Conservation (phyloP, 2,888 invertebrate species). For the Thyatira batis region DNA sequence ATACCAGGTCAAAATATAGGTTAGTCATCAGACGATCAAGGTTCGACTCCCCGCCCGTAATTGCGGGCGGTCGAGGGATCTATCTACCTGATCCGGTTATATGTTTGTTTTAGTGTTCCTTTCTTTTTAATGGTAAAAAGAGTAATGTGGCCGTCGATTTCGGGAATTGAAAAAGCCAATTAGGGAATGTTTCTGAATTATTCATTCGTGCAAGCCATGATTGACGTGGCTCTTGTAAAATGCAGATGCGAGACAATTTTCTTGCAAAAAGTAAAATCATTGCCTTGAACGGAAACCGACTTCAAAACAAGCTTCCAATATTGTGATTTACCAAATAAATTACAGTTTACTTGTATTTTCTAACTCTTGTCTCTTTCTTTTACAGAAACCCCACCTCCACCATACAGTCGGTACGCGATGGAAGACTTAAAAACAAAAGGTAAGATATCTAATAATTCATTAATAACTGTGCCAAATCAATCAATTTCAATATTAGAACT, state of each 20-base stretch:
- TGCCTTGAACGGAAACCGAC: slow-evolving; percentile 7
- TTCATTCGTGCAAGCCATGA: background rate
- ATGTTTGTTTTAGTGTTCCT: slow-evolving; percentile 60
- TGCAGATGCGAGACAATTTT: background rate
- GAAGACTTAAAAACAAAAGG: slow-evolving; percentile 90
- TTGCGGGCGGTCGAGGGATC: slow-evolving; percentile 52
- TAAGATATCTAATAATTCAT: slow-evolving; percentile 68
- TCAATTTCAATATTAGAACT: no score
- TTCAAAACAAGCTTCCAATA: slow-evolving; percentile 4
- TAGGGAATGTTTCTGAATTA: background rate
- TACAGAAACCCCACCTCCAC: slow-evolving; percentile 92
- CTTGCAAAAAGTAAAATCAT: background rate
- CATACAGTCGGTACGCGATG: slow-evolving; percentile 89
- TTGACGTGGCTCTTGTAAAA: background rate
- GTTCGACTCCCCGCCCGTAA: slow-evolving; percentile 53
- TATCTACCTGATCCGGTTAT: slow-evolving; percentile 58
- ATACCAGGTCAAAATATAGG: slow-evolving; percentile 68
- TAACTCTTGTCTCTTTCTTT: slow-evolving; percentile 48
- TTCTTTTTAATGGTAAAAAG: slow-evolving; percentile 46
- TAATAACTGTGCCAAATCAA: slow-evolving; percentile 14
- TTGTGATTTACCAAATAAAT: background rate
- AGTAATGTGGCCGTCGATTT: slow-evolving; percentile 46
- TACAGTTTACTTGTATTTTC: background rate
- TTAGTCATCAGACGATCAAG: slow-evolving; percentile 48
- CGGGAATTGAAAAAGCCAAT: slow-evolving; percentile 10